Evolutionary conservation across 1,140 invertebrate species (phyloP), one percentile per base, ranked within the genome.

Genomic region (Camponotus floridanus): DNA sequence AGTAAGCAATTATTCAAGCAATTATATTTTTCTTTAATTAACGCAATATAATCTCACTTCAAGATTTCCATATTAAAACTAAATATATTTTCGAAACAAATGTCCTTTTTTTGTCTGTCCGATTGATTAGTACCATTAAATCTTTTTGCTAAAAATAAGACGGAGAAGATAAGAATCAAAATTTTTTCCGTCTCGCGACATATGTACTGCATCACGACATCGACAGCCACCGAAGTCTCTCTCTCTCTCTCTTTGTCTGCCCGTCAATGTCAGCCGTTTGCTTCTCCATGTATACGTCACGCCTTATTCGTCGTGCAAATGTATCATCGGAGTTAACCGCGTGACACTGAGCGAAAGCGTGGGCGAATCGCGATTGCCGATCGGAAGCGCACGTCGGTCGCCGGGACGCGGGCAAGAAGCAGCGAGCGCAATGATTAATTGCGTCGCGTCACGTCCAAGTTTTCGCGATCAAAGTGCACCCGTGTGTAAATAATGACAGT

Each of bases 341-440:
- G 13, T 73, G 68, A 68, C 64, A 74, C 64, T 51, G 55, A 59
- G 71, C 64, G 86, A 85, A 87, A 85, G 57, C 64, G 80, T 33
- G 21, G 59, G 48, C 68, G 61, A 85, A 88, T 85, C 86, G 65
- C 80, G 71, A 76, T 88, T 73, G 55, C 55, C 48, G 74, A 88
- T 85, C 71, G 80, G 62, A 76, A 88, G 74, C 71, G 70, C 48
- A 39, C 26, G 15, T 15, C 42, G 31, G n/a, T 21, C 61, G 57
- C 79, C 88, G 84, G 70, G 85, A 88, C 55, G 62, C 71, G 36
- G 65, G 13, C 57, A 74, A 83, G 68, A 61, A 83, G 79, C 57
- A 61, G 67, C 39, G 26, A 73, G 39, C 36, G 31, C 55, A 31
- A 71, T 83, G 79, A 83, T 83, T 83, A 83, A 83, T 83, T 74